Evolutionary conservation across 2,888 invertebrate species (phyloP).

Genomic region (Melitaea athalia): DNA sequence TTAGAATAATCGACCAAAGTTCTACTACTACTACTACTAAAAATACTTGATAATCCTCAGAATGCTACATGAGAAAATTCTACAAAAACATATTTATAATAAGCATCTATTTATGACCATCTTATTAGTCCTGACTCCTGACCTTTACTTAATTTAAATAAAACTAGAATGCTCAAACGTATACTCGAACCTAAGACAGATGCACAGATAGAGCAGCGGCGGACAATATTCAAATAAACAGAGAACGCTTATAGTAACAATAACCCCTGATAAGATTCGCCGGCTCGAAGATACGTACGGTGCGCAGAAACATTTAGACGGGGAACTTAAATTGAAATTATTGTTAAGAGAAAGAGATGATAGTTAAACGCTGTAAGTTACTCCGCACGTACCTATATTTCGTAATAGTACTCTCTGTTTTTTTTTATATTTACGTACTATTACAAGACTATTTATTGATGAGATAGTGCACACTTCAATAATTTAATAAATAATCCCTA

Average conservation of each 20-base stretch:
- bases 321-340: not conserved
- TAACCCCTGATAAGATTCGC: constrained; percentile 62
- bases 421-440: no score
- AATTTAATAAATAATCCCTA: no score
- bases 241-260: constrained; percentile 61
- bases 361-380: not conserved
- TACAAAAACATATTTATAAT: not conserved
- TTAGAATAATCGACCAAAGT: no score
- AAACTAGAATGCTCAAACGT: constrained; percentile 2
- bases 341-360: not conserved
- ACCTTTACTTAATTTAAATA: constrained; percentile 10
- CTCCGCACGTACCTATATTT: no score
- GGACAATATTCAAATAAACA: constrained; percentile 66
- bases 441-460: no score
- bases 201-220: constrained; percentile 50
- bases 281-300: constrained; percentile 47
- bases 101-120: not conserved
- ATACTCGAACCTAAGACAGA: constrained; percentile 37
- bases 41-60: no score
- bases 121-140: not conserved
- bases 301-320: constrained; percentile 25
- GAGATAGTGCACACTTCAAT: no score
- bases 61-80: not conserved
- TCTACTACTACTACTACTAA: no score
- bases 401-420: no score